Evolutionary conservation across 2,888 invertebrate genomes (phyloP).

Genomic region (Xiphydria camelus): DNA sequence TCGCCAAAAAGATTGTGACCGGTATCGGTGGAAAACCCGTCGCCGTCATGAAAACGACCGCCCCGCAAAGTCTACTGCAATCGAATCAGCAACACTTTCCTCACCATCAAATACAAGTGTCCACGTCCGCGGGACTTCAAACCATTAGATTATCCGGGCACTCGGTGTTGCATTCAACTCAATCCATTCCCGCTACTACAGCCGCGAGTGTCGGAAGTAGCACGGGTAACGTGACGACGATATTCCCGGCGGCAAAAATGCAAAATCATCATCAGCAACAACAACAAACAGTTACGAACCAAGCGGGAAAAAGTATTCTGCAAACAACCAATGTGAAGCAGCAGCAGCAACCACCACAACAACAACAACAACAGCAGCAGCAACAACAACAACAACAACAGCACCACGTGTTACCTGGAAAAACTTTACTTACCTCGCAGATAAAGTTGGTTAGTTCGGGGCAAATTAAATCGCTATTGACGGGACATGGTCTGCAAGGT

Average conservation of each 20-base stretch:
- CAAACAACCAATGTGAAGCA: slow-evolving; percentile 16
- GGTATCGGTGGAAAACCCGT: slow-evolving; percentile 46
- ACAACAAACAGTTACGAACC: slow-evolving; percentile 25
- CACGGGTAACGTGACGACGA: slow-evolving; percentile 55
- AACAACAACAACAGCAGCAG: slow-evolving; percentile 33
- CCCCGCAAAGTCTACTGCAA: slow-evolving; percentile 50
- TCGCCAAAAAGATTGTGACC: slow-evolving; percentile 34
- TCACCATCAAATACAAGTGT: slow-evolving; percentile 55
- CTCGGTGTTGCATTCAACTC: slow-evolving; percentile 53
- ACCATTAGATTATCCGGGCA: slow-evolving; percentile 62
- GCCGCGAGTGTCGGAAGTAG: slow-evolving; percentile 49
- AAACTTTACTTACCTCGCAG: slow-evolving; percentile 52
- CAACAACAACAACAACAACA: slow-evolving; percentile 35
- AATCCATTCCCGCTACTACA: slow-evolving; percentile 53
- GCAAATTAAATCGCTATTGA: slow-evolving; percentile 53
- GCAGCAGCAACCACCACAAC: slow-evolving; percentile 35
- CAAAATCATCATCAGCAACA: slow-evolving; percentile 38
- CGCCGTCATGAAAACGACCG: slow-evolving; percentile 49
- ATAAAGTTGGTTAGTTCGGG: slow-evolving; percentile 54
- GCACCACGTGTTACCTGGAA: slow-evolving; percentile 50
- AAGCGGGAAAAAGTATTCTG: slow-evolving; percentile 25
- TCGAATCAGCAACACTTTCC: slow-evolving; percentile 55
- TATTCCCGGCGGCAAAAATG: slow-evolving; percentile 58
- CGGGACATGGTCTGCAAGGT: slow-evolving; percentile 53
- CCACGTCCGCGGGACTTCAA: slow-evolving; percentile 60